Conservation (phyloP, 2,797 vertebrate genomes). For the Acrossocheilus fasciatus region DNA sequence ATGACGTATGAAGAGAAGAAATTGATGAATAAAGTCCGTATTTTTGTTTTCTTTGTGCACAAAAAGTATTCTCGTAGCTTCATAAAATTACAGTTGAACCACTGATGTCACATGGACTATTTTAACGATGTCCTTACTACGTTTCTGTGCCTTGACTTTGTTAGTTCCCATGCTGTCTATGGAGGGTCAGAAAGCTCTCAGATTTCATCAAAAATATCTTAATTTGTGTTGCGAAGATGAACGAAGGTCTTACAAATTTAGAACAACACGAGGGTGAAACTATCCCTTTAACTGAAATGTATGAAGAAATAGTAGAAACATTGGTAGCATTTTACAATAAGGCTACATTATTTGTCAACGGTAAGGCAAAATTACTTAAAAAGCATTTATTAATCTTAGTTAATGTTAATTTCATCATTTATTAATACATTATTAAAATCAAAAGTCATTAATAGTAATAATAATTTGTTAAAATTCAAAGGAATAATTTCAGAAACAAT, state of each 20-base stretch:
- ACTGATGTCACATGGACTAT: neutral
- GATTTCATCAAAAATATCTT: neutral
- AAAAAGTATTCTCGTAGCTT: neutral
- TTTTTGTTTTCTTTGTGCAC: neutral
- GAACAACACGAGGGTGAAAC: neutral
- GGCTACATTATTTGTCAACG: neutral
- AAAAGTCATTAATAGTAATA: neutral
- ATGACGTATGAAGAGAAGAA: no score
- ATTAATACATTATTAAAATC: neutral
- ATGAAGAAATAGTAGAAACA: neutral
- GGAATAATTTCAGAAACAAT: neutral
- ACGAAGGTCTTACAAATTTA: neutral
- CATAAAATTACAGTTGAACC: neutral
- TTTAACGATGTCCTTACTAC: neutral
- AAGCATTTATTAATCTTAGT: neutral
- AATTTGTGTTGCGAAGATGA: neutral
- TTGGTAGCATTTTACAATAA: neutral
- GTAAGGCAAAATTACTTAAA: neutral
- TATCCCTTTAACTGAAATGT: neutral
- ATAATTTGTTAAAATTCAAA: neutral
- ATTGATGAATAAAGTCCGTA: neutral
- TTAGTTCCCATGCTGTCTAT: no score
- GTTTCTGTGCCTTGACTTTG: no score
- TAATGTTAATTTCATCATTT: neutral
- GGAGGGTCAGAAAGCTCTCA: neutral